Evolutionary conservation across 2,797 vertebrate species (phyloP).

Genomic region (Champsocephalus gunnari): DNA sequence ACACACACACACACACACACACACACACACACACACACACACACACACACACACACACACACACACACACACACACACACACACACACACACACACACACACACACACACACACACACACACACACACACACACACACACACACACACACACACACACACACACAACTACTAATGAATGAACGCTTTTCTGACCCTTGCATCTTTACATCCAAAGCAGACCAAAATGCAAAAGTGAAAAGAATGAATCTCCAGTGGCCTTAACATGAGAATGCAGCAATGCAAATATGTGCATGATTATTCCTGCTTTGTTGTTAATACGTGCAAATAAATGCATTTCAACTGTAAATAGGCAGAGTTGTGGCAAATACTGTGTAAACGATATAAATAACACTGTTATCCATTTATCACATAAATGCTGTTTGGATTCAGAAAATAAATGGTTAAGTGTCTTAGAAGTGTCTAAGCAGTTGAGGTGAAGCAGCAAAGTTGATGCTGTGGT

Average conservation of each 20-base stretch:
- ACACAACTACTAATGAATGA: conserved; percentile 60
- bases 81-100: conserved; percentile 16
- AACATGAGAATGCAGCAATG: conserved; percentile 24
- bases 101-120: neutral
- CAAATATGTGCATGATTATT: conserved; percentile 43
- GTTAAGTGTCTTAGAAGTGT: neutral
- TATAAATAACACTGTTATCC: conserved; percentile 1
- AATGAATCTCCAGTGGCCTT: conserved; percentile 27
- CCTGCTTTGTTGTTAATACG: conserved; percentile 28
- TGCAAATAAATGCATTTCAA: conserved; percentile 49
- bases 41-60: conserved; percentile 2
- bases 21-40: neutral
- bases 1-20: conserved; percentile 33
- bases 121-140: conserved; percentile 2
- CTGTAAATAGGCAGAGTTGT: conserved; percentile 28
- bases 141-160: conserved; percentile 23
- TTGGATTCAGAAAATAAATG: neutral
- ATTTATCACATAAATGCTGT: neutral
- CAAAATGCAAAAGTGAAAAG: conserved; percentile 25
- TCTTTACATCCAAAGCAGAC: conserved; percentile 40
- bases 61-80: conserved; percentile 17
- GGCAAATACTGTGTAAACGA: neutral
- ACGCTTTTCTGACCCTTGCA: conserved; percentile 40
- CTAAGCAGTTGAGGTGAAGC: neutral
- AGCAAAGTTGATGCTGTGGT: neutral